These are phyloP conservation scores for Acrocephalus kingi DNA, from an alignment of 2,113 vertebrate genomes.

Conservation along the genomic window DNA sequence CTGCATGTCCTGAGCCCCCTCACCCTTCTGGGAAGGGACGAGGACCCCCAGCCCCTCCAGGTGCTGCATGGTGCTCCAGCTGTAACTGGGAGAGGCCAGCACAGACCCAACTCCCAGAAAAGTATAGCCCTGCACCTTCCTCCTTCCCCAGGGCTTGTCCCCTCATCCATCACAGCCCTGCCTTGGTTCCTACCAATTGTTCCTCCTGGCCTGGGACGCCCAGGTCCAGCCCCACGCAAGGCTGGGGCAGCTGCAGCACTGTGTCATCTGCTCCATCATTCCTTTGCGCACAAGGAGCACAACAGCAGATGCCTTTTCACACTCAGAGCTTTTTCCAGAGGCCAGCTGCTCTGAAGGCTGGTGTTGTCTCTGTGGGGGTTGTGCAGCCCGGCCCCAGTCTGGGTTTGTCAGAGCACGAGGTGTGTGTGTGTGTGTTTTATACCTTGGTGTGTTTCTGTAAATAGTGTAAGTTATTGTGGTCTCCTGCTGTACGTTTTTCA, in stretches of 20 bases:
- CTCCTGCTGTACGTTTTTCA: conserved; percentile 53
- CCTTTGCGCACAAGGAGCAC: neutral
- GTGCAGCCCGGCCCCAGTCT: neutral
- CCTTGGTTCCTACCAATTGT: neutral
- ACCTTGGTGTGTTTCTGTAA: conserved; percentile 60
- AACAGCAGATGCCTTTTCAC: conserved; percentile 41
- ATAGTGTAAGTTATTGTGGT: conserved; percentile 71
- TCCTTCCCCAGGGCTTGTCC: neutral
- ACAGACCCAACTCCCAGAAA: neutral
- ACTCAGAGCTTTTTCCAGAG: neutral
- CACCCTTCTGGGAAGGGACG: neutral
- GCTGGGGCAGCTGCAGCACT: neutral
- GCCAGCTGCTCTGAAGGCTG: neutral
- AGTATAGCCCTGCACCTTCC: neutral
- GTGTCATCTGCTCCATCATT: neutral
- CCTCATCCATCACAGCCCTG: neutral
- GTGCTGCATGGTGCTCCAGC: neutral
- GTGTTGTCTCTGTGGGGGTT: neutral
- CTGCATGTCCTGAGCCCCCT: neutral
- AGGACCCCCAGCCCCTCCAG: neutral
- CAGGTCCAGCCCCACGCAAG: neutral
- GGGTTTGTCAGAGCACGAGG: conserved; percentile 26
- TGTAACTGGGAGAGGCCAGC: neutral
- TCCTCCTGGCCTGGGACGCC: neutral
- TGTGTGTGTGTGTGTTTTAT: conserved; percentile 43